Evolutionary conservation across 2,113 vertebrate genomes (phyloP).

Genomic region (Platichthys flesus): DNA sequence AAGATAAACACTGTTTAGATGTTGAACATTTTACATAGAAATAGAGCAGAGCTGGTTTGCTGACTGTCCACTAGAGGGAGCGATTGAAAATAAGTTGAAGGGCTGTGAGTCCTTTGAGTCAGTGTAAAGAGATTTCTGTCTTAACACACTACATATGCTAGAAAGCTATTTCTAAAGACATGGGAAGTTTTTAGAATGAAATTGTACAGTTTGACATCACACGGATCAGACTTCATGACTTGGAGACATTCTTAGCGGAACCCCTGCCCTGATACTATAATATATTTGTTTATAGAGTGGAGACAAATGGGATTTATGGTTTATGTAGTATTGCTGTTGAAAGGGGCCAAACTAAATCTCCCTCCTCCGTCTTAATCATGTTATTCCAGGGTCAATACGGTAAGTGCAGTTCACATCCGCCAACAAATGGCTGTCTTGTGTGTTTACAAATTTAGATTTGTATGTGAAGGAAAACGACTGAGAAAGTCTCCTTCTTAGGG

Average conservation of each 20-base stretch:
- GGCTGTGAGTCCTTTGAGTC: neutral
- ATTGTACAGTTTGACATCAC: neutral
- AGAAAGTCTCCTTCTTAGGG: too few relatives aligned
- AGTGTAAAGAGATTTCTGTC: neutral
- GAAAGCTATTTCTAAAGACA: neutral
- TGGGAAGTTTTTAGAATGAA: neutral
- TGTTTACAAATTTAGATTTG: neutral
- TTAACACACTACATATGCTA: neutral
- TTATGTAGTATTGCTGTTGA: neutral
- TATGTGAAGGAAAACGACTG: neutral
- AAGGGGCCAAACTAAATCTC: neutral
- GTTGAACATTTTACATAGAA: too few relatives aligned
- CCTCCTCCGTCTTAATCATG: neutral
- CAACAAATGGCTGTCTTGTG: neutral
- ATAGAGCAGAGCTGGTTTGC: neutral
- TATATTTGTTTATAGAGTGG: neutral
- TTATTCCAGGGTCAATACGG: too few relatives aligned
- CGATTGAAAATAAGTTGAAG: neutral
- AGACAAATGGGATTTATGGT: neutral
- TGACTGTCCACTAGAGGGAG: slow-evolving; percentile 51
- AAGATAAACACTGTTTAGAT: neutral
- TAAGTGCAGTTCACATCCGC: neutral
- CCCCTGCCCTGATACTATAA: too few relatives aligned
- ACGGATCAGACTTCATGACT: neutral
- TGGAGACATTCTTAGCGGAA: too few relatives aligned